Evolutionary conservation across 2,113 vertebrate genomes (phyloP).

Genomic region (rat (Rattus norvegicus)): GRCr8 NC_086032.1:7861501-7862000

Average conservation of each 20-base stretch:
- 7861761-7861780: background rate
- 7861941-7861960: background rate
- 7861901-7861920: background rate
- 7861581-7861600: background rate
- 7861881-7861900: background rate
- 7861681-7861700: background rate
- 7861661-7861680: background rate
- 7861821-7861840: background rate
- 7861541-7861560: background rate
- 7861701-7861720: background rate
- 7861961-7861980: background rate
- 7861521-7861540: background rate
- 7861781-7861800: background rate
- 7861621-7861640: background rate
- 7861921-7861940: background rate
- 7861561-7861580: background rate
- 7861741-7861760: background rate
- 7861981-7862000: background rate
- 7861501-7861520: background rate
- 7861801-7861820: background rate
- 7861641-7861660: background rate
- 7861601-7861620: background rate
- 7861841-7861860: background rate
- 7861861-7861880: background rate
- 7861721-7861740: background rate